These are phyloP conservation scores for Sebastes schlegelii DNA, from an alignment of 2,113 vertebrate genomes.

Conservation along the genomic window DNA sequence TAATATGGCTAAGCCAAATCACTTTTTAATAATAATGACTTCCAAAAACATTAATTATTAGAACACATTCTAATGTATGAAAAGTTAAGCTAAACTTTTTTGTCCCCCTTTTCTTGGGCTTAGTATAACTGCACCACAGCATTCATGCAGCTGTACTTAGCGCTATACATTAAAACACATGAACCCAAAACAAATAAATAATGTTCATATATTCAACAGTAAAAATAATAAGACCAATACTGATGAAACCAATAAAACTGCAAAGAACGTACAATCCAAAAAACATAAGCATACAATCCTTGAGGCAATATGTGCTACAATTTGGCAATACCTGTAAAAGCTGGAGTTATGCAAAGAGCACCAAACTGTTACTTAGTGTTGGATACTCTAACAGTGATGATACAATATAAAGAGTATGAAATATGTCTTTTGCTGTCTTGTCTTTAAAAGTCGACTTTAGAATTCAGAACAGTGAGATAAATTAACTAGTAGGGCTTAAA, in stretches of 20 bases:
- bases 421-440: neutral
- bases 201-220: neutral
- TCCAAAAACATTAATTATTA: neutral
- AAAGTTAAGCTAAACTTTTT: neutral
- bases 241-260: neutral
- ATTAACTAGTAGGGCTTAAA: neutral
- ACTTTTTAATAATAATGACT: neutral
- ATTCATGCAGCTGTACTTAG: neutral
- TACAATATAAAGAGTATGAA: neutral
- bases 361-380: neutral
- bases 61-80: neutral
- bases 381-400: neutral
- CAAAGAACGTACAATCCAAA: neutral
- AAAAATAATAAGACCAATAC: neutral
- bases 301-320: neutral
- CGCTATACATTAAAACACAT: constrained; percentile 6
- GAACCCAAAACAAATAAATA: neutral
- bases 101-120: neutral
- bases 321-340: neutral
- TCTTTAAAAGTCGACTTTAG: neutral
- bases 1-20: neutral
- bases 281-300: neutral
- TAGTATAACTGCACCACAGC: neutral
- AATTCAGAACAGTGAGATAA: neutral
- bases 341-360: neutral